Evolutionary conservation across 2,113 vertebrate species (phyloP).

Genomic region (Meriones unguiculatus): DNA sequence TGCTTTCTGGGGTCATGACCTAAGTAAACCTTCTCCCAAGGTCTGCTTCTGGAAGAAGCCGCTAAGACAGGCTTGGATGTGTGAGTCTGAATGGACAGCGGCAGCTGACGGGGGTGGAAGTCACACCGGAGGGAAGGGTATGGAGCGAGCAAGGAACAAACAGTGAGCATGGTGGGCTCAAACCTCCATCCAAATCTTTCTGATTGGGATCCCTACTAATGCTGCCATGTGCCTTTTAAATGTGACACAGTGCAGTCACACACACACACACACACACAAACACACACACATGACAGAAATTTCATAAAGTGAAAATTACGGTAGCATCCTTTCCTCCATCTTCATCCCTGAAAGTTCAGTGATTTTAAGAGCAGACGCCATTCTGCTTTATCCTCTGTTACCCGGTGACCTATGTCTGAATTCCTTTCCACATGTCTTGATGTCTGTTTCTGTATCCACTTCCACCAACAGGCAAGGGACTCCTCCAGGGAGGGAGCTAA

Average conservation of each 20-base stretch:
- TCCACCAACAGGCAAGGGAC: neutral
- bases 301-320: neutral
- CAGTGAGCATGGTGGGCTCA: neutral
- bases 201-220: neutral
- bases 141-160: neutral
- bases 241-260: neutral
- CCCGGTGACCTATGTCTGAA: neutral
- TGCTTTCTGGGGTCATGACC: neutral
- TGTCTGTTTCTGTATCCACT: neutral
- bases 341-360: neutral
- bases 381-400: neutral
- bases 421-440: neutral
- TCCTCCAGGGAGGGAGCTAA: neutral
- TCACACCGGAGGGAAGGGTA: fast-evolving
- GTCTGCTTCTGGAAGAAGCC: conserved; percentile 1
- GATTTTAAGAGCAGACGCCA: neutral
- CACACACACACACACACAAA: neutral
- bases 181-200: neutral
- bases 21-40: neutral
- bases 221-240: neutral
- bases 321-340: neutral
- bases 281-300: neutral
- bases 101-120: neutral
- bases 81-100: neutral
- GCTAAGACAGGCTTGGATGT: neutral